phyloP scores from a whole-genome alignment of 2,888 invertebrate species.

The Crioceris asparagi region DNA sequence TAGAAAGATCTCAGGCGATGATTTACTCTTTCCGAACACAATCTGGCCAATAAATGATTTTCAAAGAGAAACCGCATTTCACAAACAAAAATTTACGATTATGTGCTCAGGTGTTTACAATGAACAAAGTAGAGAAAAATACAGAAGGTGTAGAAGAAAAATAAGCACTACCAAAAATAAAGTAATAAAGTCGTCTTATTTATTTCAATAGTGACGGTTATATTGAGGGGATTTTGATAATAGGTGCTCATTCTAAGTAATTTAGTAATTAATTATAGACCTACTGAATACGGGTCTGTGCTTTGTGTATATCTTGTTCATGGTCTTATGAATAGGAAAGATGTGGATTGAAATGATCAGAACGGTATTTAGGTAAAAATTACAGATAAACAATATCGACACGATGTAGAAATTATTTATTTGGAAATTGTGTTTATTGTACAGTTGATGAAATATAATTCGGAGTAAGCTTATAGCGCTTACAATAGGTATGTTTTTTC shows the following conservation, averaged over 20 bases:
- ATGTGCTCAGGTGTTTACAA: slow-evolving; percentile 21
- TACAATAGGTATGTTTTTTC: no score
- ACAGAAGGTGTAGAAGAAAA: slow-evolving; percentile 16
- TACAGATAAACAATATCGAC: no score
- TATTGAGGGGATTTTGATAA: slow-evolving; percentile 30
- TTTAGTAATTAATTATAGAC: slow-evolving; percentile 36
- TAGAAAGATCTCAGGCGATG: no score
- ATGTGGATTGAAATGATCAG: no score
- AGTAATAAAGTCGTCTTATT: slow-evolving; percentile 23
- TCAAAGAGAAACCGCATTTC: slow-evolving; percentile 6
- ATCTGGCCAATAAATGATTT: slow-evolving; percentile 8
- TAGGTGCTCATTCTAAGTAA: slow-evolving; percentile 31
- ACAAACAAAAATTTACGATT: slow-evolving; percentile 19
- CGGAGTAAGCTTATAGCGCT: no score
- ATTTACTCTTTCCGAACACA: no score
- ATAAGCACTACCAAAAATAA: slow-evolving; percentile 19
- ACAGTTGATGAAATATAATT: no score
- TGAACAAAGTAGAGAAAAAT: slow-evolving; percentile 20
- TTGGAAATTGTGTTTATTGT: no score
- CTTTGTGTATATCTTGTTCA: slow-evolving; percentile 23
- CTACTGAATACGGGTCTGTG: slow-evolving; percentile 27
- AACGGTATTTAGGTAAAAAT: no score
- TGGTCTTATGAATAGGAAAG: no score
- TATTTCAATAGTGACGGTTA: slow-evolving; percentile 24
- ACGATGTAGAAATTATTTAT: no score